These are phyloP conservation scores for Mallotus villosus DNA, from an alignment of 2,797 vertebrate genomes.

Conservation along the genomic window DNA sequence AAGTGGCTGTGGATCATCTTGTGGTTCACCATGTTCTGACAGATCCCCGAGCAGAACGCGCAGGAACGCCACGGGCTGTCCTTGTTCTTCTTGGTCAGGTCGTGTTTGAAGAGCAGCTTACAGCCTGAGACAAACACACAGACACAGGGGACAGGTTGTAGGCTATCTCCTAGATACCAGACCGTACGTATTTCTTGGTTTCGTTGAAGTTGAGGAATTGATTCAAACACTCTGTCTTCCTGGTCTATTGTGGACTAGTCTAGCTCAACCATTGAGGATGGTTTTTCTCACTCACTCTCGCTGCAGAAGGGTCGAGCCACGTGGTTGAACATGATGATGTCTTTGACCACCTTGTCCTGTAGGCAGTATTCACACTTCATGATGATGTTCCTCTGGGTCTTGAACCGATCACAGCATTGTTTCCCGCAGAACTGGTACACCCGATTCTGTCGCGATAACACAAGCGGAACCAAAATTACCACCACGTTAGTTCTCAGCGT, in stretches of 20 bases:
- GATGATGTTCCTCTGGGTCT: slow-evolving; percentile 64
- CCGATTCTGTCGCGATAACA: slow-evolving; percentile 53
- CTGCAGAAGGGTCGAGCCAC: slow-evolving; percentile 69
- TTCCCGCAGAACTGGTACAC: slow-evolving; percentile 71
- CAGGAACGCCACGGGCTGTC: slow-evolving; percentile 85
- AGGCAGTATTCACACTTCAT: slow-evolving; percentile 68
- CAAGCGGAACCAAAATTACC: too few relatives aligned
- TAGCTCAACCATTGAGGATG: neutral
- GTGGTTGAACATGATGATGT: slow-evolving; percentile 62
- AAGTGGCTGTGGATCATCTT: slow-evolving; percentile 91
- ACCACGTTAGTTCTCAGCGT: neutral
- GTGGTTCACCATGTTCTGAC: slow-evolving; percentile 85
- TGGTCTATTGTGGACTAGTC: neutral
- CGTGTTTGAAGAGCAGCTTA: slow-evolving; percentile 87
- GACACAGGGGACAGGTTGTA: neutral
- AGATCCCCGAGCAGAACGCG: slow-evolving; percentile 87
- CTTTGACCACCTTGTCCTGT: slow-evolving; percentile 68
- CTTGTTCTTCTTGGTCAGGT: slow-evolving; percentile 79
- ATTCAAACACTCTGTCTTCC: neutral
- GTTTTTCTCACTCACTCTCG: slow-evolving; percentile 60
- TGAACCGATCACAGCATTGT: slow-evolving; percentile 67
- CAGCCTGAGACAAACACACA: slow-evolving; percentile 75
- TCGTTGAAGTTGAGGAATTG: too few relatives aligned
- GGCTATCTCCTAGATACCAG: neutral
- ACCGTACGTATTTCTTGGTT: neutral